Evolutionary conservation across 2,113 vertebrate genomes (phyloP), one percentile per base, ranked within the genome.

Genomic region (Hydrolagus affinis): DNA sequence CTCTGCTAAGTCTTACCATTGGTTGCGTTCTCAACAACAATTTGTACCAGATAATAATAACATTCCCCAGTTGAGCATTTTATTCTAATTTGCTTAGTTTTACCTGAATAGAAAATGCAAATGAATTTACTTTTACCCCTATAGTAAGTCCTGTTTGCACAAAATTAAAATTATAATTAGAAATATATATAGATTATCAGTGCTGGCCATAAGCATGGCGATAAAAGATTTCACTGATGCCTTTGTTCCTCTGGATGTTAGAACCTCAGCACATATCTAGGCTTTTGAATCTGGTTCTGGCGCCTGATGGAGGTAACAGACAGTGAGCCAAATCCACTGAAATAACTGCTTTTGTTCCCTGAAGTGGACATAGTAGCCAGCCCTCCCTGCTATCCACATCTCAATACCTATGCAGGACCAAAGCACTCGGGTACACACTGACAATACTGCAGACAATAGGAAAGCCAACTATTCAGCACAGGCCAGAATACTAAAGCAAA

Each of bases 391-490:
- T n/a, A 83, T 83, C 78, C 66, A 59, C 60, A 83, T 83, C 62
- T 83, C 78, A 83, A 83, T 83, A 83, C 25, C 78, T 62, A 4
- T 28, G 78, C 78, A 28, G 60, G 12, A 66, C 78, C 59, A 66
- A 83, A 28, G 23, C 60, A 68, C 62, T 66, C 17, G 60, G 66
- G 78, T 60, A 83, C 62, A 83, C 78, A 83, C 60, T 83, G 78
- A 83, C 78, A 66, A 83, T 60, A 83, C 60, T 83, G 78, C 64
- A 83, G 78, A 83, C 78, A 83, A 83, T 83, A 28, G 60, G 15
- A 66, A 66, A 83, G 23, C 15, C 78, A 66, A 60, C 60, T 64
- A 83, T 83, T 83, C 78, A 83, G 78, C 25, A 28, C 57, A 83
- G 62, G 78, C 78, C 8, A 62, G 59, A 66, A 66, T 64, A 66